Evolutionary conservation across 2,797 vertebrate genomes (phyloP).

Genomic region (Schizopygopsis pylzovi): DNA sequence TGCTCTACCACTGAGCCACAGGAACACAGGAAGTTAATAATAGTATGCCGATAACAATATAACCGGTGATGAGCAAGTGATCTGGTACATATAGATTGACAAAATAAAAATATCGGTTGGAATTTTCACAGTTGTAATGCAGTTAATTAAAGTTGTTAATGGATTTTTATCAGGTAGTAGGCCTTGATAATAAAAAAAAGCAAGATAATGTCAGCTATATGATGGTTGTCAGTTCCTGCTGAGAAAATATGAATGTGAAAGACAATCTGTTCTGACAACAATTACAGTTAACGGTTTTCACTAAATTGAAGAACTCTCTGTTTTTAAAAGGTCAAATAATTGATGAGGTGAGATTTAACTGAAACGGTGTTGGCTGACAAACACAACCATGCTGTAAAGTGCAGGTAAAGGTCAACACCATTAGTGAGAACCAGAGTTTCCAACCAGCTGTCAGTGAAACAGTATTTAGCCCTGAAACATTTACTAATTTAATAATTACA

Average conservation of each 20-base stretch:
- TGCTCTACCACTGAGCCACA: no score
- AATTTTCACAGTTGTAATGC: slow-evolving; percentile 1
- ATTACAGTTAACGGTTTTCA: not conserved
- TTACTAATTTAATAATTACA: not conserved
- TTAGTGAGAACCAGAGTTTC: not conserved
- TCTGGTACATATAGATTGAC: not conserved
- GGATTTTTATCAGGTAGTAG: slow-evolving; percentile 1
- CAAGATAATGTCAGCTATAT: not conserved
- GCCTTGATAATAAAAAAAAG: not conserved
- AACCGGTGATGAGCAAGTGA: not conserved
- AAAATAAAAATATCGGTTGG: not conserved
- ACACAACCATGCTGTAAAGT: slow-evolving; percentile 6
- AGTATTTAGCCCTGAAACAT: not conserved
- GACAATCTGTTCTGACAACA: not conserved
- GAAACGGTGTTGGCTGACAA: not conserved
- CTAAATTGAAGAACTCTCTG: not conserved
- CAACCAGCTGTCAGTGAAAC: not conserved
- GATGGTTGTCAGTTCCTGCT: slow-evolving; percentile 3
- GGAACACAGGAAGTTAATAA: not conserved
- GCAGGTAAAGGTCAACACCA: not conserved
- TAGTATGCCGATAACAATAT: not conserved
- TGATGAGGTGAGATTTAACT: not conserved
- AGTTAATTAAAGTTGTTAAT: slow-evolving; percentile 10
- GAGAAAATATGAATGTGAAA: slow-evolving; percentile 10
- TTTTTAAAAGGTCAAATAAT: not conserved